Base-by-base conservation (phyloP, 1,140 invertebrate genomes). In the Zophobas morio region DNA sequence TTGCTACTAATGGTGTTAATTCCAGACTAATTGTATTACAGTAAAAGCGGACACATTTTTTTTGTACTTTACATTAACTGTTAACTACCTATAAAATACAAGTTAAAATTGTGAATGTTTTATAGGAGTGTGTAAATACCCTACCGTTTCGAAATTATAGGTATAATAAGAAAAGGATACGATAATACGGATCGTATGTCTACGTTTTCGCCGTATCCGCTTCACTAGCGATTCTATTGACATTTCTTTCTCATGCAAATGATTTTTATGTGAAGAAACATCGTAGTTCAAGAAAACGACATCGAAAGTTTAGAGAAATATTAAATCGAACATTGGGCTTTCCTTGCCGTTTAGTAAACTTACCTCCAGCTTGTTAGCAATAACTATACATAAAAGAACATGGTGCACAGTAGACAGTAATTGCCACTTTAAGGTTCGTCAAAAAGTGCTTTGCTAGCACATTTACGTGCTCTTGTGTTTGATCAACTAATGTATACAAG, bases 401-500 rank as follows among this genome's bases (percentile, higher is more conserved):
- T 37, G 35, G 60, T 20, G 60, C 40, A 63, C 39, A 6, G 60
- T 42, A 63, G 57, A 63, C 57, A 35, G 57, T 63, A 66, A 66
- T 66, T 66, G 60, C 60, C 60, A 40, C 60, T 66, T 66, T 66
- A 66, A 66, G 60, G 39, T 66, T 66, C 60, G 60, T 66, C 60
- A 66, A 66, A 57, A 66, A 66, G 60, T 66, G 60, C 60, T 66
- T 42, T 39, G 60, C 39, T 42, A 5, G 60, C 60, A 40, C 37
- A 66, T 66, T 39, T 42, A n/a, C 39, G 39, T 66, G 33, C 60
- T 39, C 60, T 66, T 66, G 60, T 54, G 54, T 73, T 73, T 56
- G 71, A 73, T 73, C 47, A 49, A 54, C 47, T 73, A 73, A 73
- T 73, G 71, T 73, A 73, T 73, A 73, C 49, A 73, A 37, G 37